phyloP scores from a whole-genome alignment of 2,113 vertebrate species.

The Corythoichthys haematopterus region DNA sequence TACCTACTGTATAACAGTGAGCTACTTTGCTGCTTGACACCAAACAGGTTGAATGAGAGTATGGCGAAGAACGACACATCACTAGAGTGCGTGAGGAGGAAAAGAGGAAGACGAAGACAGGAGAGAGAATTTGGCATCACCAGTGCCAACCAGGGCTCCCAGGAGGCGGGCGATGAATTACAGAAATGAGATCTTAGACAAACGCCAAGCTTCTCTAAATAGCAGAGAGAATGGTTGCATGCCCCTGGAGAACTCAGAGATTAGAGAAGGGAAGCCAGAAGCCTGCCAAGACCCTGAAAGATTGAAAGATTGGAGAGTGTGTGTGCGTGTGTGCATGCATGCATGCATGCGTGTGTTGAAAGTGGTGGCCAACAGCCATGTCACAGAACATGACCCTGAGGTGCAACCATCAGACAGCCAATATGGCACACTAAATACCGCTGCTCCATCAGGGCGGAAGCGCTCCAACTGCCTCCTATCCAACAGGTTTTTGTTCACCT shows the following conservation, averaged over 20 bases:
- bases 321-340: conserved; percentile 12
- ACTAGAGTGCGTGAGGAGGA: conserved; percentile 15
- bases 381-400: conserved; percentile 72
- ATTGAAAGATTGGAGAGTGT: conserved; percentile 17
- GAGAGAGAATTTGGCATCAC: conserved; percentile 51
- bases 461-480: conserved; percentile 60
- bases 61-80: conserved; percentile 8
- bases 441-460: conserved; percentile 56
- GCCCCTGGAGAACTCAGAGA: conserved; percentile 66
- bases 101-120: conserved; percentile 20
- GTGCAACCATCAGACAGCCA: conserved; percentile 69
- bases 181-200: conserved; percentile 73
- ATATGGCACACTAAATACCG: conserved; percentile 72
- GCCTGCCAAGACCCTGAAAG: conserved; percentile 67
- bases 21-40: conserved; percentile 39
- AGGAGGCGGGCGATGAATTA: conserved; percentile 72
- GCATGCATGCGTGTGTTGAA: conserved; percentile 20
- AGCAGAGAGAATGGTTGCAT: conserved; percentile 46
- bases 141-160: conserved; percentile 65
- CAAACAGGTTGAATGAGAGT: conserved; percentile 34
- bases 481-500: conserved; percentile 69
- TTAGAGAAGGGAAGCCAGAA: conserved; percentile 66
- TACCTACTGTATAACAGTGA: conserved; percentile 13
- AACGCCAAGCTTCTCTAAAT: conserved; percentile 71
- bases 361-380: conserved; percentile 64